These are phyloP conservation scores for Acyrthosiphon pisum DNA, from an alignment of 1,140 invertebrate genomes.

Conservation along the genomic window DNA sequence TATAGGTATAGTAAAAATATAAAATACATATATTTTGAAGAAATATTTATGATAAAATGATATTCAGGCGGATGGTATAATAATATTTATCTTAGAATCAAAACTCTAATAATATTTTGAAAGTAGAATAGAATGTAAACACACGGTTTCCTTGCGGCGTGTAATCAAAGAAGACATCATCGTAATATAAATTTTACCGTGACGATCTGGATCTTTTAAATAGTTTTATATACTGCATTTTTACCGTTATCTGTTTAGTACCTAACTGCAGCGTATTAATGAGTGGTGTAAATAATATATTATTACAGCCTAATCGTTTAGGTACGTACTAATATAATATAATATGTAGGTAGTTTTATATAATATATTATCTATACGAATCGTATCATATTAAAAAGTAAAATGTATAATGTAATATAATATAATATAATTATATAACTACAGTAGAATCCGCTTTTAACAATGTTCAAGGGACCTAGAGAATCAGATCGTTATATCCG, in stretches of 20 bases:
- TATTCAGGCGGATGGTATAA: neutral
- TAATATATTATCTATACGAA: too few species aligned
- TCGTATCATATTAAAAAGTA: too few species aligned
- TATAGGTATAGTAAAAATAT: neutral
- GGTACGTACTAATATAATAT: too few species aligned
- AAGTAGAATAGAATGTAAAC: neutral
- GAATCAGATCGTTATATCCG: too few species aligned
- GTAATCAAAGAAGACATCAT: neutral
- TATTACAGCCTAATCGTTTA: neutral
- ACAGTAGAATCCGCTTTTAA: too few species aligned
- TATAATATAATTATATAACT: neutral
- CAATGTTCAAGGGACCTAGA: too few species aligned
- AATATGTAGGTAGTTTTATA: too few species aligned
- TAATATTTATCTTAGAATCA: neutral
- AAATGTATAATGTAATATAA: neutral
- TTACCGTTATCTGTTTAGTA: neutral
- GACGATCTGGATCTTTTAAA: neutral
- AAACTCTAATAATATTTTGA: constrained; percentile 17
- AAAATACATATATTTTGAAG: neutral
- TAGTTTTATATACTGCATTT: neutral
- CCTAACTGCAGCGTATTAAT: neutral
- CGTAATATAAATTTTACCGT: neutral
- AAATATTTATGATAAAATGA: neutral
- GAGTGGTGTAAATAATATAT: neutral
- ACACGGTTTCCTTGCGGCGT: neutral